A percentile compares a stretch with the other conserved stretches of the same genome.
phyloP scores from a whole-genome alignment of 2,888 invertebrate genomes.

The Bimastos eiseni region DNA sequence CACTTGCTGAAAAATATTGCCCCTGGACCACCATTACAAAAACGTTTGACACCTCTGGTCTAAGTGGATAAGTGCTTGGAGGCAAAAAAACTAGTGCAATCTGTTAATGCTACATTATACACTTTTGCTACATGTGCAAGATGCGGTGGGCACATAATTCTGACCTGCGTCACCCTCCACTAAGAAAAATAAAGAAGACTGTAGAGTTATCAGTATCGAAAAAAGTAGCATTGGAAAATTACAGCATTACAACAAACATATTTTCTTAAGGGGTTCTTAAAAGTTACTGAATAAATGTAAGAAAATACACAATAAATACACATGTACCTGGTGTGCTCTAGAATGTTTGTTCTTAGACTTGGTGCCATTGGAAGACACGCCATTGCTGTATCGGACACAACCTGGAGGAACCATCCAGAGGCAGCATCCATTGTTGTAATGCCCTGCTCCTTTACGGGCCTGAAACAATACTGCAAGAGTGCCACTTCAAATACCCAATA shows the following conservation, averaged over 20 bases:
- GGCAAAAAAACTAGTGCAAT: not conserved
- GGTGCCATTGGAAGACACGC: constrained; percentile 53
- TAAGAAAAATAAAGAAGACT: not conserved
- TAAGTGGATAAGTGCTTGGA: too few relatives aligned
- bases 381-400: constrained; percentile 55
- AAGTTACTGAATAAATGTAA: not conserved
- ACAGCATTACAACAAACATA: not conserved
- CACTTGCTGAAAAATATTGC: too few relatives aligned
- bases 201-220: not conserved
- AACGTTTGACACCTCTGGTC: too few relatives aligned
- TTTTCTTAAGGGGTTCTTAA: not conserved
- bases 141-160: not conserved
- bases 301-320: not conserved
- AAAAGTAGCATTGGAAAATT: not conserved
- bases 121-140: not conserved
- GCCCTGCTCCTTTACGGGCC: constrained; percentile 50
- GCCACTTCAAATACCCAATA: not conserved
- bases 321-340: constrained; percentile 54
- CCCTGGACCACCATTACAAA: too few relatives aligned
- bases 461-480: constrained; percentile 21
- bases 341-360: constrained; percentile 49
- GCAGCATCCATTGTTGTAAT: constrained; percentile 58
- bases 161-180: not conserved
- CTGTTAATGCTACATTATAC: not conserved
- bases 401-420: constrained; percentile 58